Base-by-base conservation (phyloP, 1,140 invertebrate species). In the Spodoptera litura region DNA sequence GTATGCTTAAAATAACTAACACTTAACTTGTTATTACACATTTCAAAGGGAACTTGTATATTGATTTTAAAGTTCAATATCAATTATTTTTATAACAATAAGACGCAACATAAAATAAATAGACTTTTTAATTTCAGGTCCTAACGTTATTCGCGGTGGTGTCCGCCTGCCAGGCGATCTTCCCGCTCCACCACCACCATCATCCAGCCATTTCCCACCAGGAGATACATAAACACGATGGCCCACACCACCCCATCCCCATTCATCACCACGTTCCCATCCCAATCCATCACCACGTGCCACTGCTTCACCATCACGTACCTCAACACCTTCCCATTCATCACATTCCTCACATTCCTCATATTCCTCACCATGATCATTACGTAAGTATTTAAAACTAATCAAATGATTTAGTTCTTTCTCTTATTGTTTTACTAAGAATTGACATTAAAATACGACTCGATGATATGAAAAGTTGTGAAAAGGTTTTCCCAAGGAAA, bases 161-260 rank as follows among this genome's bases (percentile, higher is more conserved):
- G 70, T 86, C 90, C 55, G 83, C 87, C 53, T 88, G 90, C 81
- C 88, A 93, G 62, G 91, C 90, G 2, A 80, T 93, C 61, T 92
- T 90, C 73, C 89, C 89, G 27, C 81, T 91, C 79, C 91, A 89
- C 76, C 89, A 92, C 73, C 89, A 92, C 58, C 91, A 90, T 38
- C 85, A 88, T 61, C 87, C 89, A 13, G 93, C 93, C 5, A 80
- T 94, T 8, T 93, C 91, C 15, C 91, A 94, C 58, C 93, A 94
- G 73, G 87, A 94, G 49, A 64, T 90, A 66, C 78, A 87, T 35
- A 91, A 92, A 71, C 90, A 91, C 64, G 86, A 88, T 25, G 90
- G 88, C 1, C 88, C 84, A 11, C 88, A 89, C 80, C 89, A 91
- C 44, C 88, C 86, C 11, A 51, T 80, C 0, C 68, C 78, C 0